phyloP scores from a whole-genome alignment of 2,113 vertebrate genomes.

The Sebastes schlegelii region DNA sequence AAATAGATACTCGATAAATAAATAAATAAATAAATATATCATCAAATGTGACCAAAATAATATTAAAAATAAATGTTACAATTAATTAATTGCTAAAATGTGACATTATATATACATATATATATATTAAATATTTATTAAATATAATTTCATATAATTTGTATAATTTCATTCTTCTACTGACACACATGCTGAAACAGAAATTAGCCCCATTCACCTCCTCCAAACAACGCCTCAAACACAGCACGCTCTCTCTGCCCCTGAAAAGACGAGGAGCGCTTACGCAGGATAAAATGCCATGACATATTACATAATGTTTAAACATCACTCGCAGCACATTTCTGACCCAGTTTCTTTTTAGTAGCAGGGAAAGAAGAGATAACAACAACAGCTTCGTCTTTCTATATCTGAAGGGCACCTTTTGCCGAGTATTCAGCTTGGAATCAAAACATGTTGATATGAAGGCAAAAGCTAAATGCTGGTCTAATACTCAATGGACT shows the following conservation, averaged over 20 bases:
- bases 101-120: no score
- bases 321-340: conserved; percentile 73
- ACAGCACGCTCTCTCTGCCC: conserved; percentile 11
- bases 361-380: conserved; percentile 16
- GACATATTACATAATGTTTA: conserved; percentile 73
- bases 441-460: conserved; percentile 19
- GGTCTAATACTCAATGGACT: background rate
- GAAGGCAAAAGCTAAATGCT: conserved; percentile 2
- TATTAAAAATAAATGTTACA: no score
- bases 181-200: background rate
- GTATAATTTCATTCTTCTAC: no score
- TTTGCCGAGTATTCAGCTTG: conserved; percentile 5
- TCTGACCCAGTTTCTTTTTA: conserved; percentile 71
- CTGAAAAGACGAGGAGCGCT: conserved; percentile 56
- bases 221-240: conserved; percentile 6
- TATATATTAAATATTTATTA: no score
- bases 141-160: no score
- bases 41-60: no score
- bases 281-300: conserved; percentile 60
- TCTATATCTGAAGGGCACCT: conserved; percentile 44
- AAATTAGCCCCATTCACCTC: background rate
- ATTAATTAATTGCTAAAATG: no score
- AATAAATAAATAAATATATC: no score
- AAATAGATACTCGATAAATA: no score
- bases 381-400: background rate